Conservation (phyloP, 1,140 invertebrate species). For the Telenomus remus region DNA sequence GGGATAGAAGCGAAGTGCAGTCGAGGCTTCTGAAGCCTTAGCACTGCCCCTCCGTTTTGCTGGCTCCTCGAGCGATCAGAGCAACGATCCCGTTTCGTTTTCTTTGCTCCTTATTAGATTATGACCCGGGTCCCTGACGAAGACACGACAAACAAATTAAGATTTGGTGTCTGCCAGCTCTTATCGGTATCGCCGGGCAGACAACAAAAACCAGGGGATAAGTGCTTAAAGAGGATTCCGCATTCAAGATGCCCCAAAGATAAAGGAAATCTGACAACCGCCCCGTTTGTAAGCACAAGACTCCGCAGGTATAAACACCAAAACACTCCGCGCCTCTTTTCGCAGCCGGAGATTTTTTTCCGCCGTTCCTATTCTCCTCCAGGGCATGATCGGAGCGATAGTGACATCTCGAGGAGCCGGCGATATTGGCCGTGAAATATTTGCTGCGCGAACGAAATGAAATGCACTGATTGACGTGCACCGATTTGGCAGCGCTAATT, state of each 20-base stretch:
- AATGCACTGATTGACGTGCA: constrained; percentile 20
- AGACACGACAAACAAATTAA: constrained; percentile 59
- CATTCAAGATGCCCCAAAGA: constrained; percentile 71
- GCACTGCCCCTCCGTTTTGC: constrained; percentile 62
- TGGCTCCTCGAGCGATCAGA: constrained; percentile 58
- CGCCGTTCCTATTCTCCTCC: constrained; percentile 46
- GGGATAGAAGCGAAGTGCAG: constrained; percentile 48
- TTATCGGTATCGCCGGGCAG: constrained; percentile 25
- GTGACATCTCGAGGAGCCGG: constrained; percentile 33
- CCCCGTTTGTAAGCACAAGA: constrained; percentile 69
- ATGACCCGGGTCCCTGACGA: constrained; percentile 21
- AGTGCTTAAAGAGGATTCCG: constrained; percentile 58
- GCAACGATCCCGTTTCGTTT: constrained; percentile 62
- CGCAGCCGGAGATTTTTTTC: constrained; percentile 46
- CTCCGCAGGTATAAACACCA: constrained; percentile 69
- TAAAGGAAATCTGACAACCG: constrained; percentile 75
- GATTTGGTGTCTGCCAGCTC: constrained; percentile 22
- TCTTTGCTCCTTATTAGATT: constrained; percentile 50
- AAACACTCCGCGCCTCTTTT: constrained; percentile 58
- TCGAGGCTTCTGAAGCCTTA: constrained; percentile 70
- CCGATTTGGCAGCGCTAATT: constrained; percentile 41
- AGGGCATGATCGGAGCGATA: constrained; percentile 40
- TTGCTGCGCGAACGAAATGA: constrained; percentile 23
- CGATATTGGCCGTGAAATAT: constrained; percentile 52
- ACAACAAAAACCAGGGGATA: constrained; percentile 37